Evolutionary conservation across 2,113 vertebrate genomes (phyloP).

Genomic region (Aramus guarauna): DNA sequence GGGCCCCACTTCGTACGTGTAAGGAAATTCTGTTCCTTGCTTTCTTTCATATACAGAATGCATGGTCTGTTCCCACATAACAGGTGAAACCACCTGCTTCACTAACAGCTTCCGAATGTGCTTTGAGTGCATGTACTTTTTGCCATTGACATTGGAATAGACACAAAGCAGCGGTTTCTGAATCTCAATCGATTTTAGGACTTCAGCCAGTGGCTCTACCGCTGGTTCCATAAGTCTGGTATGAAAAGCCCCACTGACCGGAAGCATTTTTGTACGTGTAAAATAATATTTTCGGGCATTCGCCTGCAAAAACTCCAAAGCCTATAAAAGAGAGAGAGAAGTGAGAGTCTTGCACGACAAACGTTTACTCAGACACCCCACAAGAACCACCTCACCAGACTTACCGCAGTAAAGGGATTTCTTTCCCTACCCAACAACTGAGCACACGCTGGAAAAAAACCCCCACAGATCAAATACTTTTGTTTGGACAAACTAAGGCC

Average conservation of each 20-base stretch:
- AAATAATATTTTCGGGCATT: constrained; percentile 82
- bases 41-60: constrained; percentile 84
- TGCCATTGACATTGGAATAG: constrained; percentile 86
- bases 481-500: not conserved
- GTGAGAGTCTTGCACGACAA: not conserved
- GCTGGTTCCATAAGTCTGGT: constrained; percentile 87
- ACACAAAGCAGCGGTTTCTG: constrained; percentile 83
- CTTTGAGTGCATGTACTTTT: constrained; percentile 78
- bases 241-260: constrained; percentile 93
- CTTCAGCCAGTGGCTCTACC: constrained; percentile 75
- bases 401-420: not conserved
- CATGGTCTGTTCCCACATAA: constrained; percentile 95
- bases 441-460: not conserved
- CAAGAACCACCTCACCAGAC: not conserved
- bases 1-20: constrained; percentile 88
- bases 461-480: not conserved
- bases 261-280: constrained; percentile 76
- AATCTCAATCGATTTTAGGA: constrained; percentile 76
- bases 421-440: not conserved
- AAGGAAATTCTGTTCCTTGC: constrained; percentile 82
- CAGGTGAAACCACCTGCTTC: constrained; percentile 87
- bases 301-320: constrained; percentile 86
- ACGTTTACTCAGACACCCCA: not conserved
- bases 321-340: constrained; percentile 69
- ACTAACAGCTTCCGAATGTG: constrained; percentile 80